These are phyloP conservation scores for Gallinago nigripennis DNA, from an alignment of 2,797 vertebrate species.

Conservation along the genomic window DNA sequence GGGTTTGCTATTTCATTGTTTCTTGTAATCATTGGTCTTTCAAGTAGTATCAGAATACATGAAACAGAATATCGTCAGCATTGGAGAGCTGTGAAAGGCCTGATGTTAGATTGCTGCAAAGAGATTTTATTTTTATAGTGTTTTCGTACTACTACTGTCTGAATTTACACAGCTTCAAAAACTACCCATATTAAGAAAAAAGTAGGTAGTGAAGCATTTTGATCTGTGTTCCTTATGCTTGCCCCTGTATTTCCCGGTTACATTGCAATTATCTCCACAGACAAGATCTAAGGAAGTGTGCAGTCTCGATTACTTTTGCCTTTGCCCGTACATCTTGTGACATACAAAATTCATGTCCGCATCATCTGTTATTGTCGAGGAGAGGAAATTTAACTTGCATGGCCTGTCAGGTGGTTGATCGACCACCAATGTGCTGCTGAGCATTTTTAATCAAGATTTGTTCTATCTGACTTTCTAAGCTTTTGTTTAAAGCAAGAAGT, in stretches of 20 bases:
- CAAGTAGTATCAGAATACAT: not conserved
- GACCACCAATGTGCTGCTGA: not conserved
- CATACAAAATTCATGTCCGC: not conserved
- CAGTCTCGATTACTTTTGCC: not conserved
- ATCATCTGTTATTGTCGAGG: not conserved
- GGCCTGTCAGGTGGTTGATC: not conserved
- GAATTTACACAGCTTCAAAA: not conserved
- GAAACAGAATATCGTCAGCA: not conserved
- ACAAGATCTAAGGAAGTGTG: not conserved
- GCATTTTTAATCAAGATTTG: not conserved
- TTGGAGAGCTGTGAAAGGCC: not conserved
- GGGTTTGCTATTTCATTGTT: not conserved
- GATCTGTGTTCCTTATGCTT: not conserved
- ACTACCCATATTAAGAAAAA: not conserved
- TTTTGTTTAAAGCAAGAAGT: not conserved
- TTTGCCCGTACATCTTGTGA: not conserved
- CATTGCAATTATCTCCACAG: not conserved
- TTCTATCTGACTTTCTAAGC: not conserved
- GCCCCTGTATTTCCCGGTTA: not conserved
- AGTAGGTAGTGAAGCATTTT: not conserved
- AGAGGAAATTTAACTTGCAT: not conserved
- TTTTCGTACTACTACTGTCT: not conserved
- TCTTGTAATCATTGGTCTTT: not conserved
- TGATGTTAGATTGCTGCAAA: not conserved
- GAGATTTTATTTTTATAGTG: not conserved